These are phyloP conservation scores for Taurulus bubalis DNA, from an alignment of 2,113 vertebrate genomes.

Conservation along the genomic window DNA sequence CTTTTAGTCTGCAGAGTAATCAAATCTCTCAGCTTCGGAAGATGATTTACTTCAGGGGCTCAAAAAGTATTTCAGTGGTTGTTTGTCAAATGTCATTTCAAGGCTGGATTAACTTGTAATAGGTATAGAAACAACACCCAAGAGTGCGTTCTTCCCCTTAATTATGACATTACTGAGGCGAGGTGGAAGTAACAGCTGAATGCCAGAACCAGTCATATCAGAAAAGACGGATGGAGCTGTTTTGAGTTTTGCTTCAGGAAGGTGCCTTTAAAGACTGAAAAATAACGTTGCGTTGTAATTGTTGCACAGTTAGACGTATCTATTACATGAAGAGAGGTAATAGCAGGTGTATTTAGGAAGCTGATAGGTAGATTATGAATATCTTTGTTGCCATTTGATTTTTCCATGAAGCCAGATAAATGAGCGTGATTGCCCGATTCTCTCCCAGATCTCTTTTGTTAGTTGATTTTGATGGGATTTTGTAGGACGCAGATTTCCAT, in stretches of 20 bases:
- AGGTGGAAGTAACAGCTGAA: not conserved
- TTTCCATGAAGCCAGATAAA: conserved; percentile 69
- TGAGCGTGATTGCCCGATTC: conserved; percentile 76
- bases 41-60: conserved; percentile 25
- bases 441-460: conserved; percentile 74
- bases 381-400: conserved; percentile 66
- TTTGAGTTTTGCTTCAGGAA: not conserved
- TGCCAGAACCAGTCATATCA: not conserved
- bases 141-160: not conserved
- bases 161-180: not conserved
- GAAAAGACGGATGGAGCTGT: not conserved
- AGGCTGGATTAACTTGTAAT: conserved; percentile 18
- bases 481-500: conserved; percentile 67
- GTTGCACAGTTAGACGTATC: not conserved
- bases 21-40: not conserved
- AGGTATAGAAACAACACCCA: not conserved
- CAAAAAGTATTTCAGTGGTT: conserved; percentile 15
- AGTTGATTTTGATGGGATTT: conserved; percentile 80
- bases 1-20: conserved; percentile 14
- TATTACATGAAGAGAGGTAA: not conserved
- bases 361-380: conserved; percentile 11
- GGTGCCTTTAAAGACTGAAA: not conserved
- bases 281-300: not conserved
- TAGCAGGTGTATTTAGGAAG: conserved; percentile 15
- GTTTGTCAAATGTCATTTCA: conserved; percentile 12